A percentile compares a stretch with the other conserved stretches of the same genome.
Evolutionary conservation across 1,140 invertebrate genomes (phyloP).

Genomic region (Pseudomyrmex dendroicus): DNA sequence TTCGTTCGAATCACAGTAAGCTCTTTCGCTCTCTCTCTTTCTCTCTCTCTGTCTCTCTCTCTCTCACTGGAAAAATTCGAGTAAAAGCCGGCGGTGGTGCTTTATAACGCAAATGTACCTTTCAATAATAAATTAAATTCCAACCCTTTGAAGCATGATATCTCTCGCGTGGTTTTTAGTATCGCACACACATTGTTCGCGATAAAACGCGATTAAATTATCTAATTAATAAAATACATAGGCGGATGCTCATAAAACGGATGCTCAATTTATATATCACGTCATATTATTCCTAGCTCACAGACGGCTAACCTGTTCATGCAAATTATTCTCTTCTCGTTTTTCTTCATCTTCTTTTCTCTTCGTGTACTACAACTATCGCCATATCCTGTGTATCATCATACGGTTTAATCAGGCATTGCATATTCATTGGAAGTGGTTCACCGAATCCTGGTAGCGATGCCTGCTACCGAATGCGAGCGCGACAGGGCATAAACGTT

Average conservation of each 20-base stretch:
- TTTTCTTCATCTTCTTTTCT: not conserved
- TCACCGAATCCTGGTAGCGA: not conserved
- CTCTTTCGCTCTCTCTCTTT: slow-evolving; percentile 38
- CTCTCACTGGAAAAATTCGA: slow-evolving; percentile 10
- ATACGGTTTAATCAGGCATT: not conserved
- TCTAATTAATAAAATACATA: not conserved
- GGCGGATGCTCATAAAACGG: not conserved
- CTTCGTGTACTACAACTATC: not conserved
- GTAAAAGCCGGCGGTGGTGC: slow-evolving; percentile 4
- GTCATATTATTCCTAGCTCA: not conserved
- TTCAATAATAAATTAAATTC: slow-evolving; percentile 8
- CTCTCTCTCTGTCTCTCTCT: not conserved
- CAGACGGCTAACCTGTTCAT: not conserved
- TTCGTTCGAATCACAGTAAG: slow-evolving; percentile 68
- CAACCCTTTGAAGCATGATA: slow-evolving; percentile 5
- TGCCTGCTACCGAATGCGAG: not conserved
- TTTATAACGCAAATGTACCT: not conserved
- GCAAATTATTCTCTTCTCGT: not conserved
- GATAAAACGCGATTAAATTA: not conserved
- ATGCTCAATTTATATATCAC: not conserved
- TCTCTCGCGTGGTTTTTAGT: not conserved
- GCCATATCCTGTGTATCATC: not conserved
- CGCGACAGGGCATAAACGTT: not conserved
- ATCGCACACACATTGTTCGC: not conserved
- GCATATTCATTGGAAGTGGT: not conserved